These are phyloP conservation scores for Liodrosophila aerea DNA, from an alignment of 2,888 invertebrate species.

Conservation along the genomic window DNA sequence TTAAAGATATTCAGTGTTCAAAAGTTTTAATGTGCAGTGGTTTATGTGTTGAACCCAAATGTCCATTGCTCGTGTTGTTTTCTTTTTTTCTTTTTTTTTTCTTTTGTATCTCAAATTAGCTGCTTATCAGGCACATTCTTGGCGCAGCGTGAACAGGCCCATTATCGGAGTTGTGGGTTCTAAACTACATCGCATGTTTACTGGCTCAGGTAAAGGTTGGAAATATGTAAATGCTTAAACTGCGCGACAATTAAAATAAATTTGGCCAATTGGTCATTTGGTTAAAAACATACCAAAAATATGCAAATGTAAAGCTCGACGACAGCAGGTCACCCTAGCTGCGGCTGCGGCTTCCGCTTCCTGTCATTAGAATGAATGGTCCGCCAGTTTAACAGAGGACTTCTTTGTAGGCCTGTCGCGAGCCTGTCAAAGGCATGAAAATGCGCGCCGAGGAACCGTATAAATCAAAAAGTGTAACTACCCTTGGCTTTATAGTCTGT, in stretches of 20 bases:
- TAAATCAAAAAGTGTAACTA: slow-evolving; percentile 74
- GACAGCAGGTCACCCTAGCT: slow-evolving; percentile 43
- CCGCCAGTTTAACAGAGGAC: slow-evolving; percentile 30
- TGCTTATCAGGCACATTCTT: slow-evolving; percentile 71
- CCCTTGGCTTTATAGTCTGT: slow-evolving; percentile 40
- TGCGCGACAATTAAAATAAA: slow-evolving; percentile 67
- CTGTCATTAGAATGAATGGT: slow-evolving; percentile 60
- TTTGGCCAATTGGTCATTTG: slow-evolving; percentile 77
- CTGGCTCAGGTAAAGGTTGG: slow-evolving; percentile 1
- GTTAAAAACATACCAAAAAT: slow-evolving; percentile 62
- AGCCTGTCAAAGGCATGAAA: slow-evolving; percentile 78
- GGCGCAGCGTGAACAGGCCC: slow-evolving; percentile 68
- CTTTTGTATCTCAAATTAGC: slow-evolving; percentile 64
- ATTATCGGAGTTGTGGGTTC: slow-evolving; percentile 48
- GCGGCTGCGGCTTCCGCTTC: slow-evolving; percentile 72
- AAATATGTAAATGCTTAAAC: slow-evolving; percentile 59
- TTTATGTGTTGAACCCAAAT: slow-evolving; percentile 62
- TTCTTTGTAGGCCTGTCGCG: slow-evolving; percentile 60
- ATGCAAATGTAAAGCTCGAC: slow-evolving; percentile 56
- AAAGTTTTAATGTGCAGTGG: slow-evolving; percentile 68
- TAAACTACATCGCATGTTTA: slow-evolving; percentile 51
- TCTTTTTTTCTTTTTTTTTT: neutral
- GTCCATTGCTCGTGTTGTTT: slow-evolving; percentile 8
- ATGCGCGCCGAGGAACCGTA: slow-evolving; percentile 71
- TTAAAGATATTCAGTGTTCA: slow-evolving; percentile 33